Evolutionary conservation across 1,140 invertebrate genomes (phyloP), one percentile per base, ranked within the genome.

Genomic region (Acromyrmex echinatior): DNA sequence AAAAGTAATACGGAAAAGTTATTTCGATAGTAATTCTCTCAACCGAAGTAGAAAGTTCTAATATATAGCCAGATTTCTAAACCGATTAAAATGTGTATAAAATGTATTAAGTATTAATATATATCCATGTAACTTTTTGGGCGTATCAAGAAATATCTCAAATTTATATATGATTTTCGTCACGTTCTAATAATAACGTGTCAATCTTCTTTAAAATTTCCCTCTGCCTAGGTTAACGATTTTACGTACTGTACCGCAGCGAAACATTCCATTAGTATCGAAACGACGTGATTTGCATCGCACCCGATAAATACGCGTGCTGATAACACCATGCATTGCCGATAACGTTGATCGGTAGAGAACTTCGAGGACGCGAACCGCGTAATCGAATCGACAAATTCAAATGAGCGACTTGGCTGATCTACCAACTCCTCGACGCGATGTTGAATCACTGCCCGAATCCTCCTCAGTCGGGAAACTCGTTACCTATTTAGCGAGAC

Each of bases 341-440:
- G 76, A 81, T 86, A 86, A 62, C 56, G 77, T 80, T 82, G 77
- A 86, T 70, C 76, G 65, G 63, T 77, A 25, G 31, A 39, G 39
- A 86, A 70, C 62, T 60, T 68, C 14, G 77, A 80, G 56, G 77
- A 81, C 85, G 62, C 53, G 62, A 66, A 28, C 53, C 65, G 78
- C 49, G 62, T 86, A 86, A 86, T 86, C 60, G 77, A 58, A 86
- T 81, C 85, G 85, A 81, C 85, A 79, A 86, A 81, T 79, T 86
- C 63, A 56, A 66, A 79, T 51, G 84, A 68, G 56, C 80, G 70
- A 84, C 70, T 84, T 84, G 80, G 70, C 28, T 35, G 80, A 84
- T 62, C 53, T 31, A 56, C 80, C 80, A 76, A 62, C 39, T 84
- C 73, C 80, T 18, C 70, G 68, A 74, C 31, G 70, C 56, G 53